Evolutionary conservation across 2,888 invertebrate species (phyloP).

Genomic region (Linhomoeus sp.): DNA sequence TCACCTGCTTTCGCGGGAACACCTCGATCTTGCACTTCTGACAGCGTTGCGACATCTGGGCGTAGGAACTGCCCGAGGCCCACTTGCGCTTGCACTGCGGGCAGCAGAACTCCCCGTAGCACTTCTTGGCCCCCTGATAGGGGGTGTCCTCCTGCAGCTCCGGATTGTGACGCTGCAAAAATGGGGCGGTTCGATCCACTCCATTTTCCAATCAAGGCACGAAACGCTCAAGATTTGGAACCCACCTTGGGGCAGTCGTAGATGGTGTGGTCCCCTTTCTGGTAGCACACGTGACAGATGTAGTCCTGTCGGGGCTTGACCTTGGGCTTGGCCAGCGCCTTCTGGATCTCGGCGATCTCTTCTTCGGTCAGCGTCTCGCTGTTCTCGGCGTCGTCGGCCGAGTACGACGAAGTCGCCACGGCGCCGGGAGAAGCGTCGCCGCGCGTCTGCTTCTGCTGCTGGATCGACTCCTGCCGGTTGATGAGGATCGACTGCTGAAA

Average conservation of each 20-base stretch:
- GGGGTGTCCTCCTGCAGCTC: slow-evolving; percentile 24
- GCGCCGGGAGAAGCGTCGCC: too few species aligned
- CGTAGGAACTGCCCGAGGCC: slow-evolving; percentile 21
- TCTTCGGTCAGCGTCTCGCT: too few species aligned
- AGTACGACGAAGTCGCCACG: too few species aligned
- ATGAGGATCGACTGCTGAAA: too few species aligned
- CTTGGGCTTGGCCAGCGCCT: too few species aligned
- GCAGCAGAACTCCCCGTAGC: slow-evolving; percentile 23
- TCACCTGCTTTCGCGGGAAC: slow-evolving; percentile 25
- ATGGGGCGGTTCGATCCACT: too few species aligned
- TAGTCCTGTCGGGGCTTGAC: slow-evolving; percentile 9
- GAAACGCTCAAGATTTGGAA: too few species aligned
- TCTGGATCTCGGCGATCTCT: too few species aligned
- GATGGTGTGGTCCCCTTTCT: slow-evolving; percentile 19
- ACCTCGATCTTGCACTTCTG: slow-evolving; percentile 24
- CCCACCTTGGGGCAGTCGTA: slow-evolving; percentile 23
- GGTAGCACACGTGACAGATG: slow-evolving; percentile 25
- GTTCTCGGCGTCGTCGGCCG: too few species aligned
- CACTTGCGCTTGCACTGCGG: slow-evolving; percentile 15
- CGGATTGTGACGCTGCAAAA: slow-evolving; percentile 24
- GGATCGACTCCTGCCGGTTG: too few species aligned
- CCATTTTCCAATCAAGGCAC: too few species aligned
- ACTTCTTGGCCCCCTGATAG: slow-evolving; percentile 26
- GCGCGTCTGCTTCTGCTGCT: too few species aligned
- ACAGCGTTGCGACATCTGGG: slow-evolving; percentile 24